A percentile compares a stretch with the other conserved stretches of the same genome.
Conservation (phyloP, 53 echinoderm and acorn worm genomes). For the Echinometra lucunter region DNA sequence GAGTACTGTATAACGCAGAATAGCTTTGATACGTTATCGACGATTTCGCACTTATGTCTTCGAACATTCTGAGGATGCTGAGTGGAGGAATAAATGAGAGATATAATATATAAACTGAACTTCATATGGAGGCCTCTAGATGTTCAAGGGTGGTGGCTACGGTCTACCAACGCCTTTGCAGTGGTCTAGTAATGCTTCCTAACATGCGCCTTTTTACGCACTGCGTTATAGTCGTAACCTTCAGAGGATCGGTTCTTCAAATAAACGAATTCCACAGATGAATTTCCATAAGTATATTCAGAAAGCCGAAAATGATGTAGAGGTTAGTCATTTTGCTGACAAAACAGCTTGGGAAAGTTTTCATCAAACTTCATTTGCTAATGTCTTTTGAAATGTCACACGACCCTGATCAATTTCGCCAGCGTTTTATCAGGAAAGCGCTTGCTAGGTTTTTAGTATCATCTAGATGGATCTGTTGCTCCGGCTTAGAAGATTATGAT, state of each 20-base stretch:
- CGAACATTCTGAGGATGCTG: too few species aligned
- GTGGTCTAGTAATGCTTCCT: neutral
- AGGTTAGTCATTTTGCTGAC: neutral
- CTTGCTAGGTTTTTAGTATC: neutral
- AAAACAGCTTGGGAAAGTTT: conserved; percentile 31
- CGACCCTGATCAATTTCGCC: neutral
- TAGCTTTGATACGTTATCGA: neutral
- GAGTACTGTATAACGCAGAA: neutral
- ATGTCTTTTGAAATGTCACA: conserved; percentile 30
- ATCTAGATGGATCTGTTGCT: neutral
- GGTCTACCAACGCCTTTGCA: neutral
- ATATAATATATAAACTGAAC: neutral
- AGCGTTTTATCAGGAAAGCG: neutral
- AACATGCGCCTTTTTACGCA: neutral
- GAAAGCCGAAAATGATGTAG: conserved; percentile 5
- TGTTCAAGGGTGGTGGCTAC: neutral
- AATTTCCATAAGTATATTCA: conserved; percentile 7
- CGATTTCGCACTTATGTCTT: neutral
- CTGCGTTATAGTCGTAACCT: neutral
- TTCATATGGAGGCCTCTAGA: neutral
- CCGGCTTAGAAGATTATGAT: neutral
- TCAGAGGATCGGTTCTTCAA: neutral
- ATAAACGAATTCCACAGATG: conserved; percentile 3
- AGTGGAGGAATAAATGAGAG: too few species aligned
- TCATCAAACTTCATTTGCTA: conserved; percentile 39